A percentile compares a stretch with the other conserved stretches of the same genome.
Evolutionary conservation across 1,140 invertebrate species (phyloP).

Genomic region (Caenorhabditis remanei): DNA sequence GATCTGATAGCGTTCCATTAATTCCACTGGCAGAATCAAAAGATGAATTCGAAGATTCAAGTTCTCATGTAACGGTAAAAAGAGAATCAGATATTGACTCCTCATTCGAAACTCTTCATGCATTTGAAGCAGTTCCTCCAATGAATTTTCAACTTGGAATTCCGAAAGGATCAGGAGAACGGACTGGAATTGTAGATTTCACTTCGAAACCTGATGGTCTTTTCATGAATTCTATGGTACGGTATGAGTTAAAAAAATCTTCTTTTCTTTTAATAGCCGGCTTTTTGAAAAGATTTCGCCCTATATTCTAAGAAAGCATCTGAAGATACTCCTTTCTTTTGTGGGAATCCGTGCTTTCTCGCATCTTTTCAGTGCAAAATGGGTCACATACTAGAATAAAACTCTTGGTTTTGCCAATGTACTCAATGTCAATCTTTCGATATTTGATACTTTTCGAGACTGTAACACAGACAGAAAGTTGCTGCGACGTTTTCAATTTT

Average conservation of each 20-base stretch:
- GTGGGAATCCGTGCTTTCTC: no score
- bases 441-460: not conserved
- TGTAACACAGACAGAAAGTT: no score
- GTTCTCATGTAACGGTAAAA: constrained; percentile 33
- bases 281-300: no score
- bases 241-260: no score
- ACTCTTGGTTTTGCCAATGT: no score
- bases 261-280: no score
- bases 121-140: constrained; percentile 8
- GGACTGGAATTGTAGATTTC: constrained; percentile 39
- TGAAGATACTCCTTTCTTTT: no score
- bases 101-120: constrained; percentile 46
- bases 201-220: not conserved
- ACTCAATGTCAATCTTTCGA: no score
- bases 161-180: constrained; percentile 31
- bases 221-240: constrained; percentile 34
- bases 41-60: constrained; percentile 16
- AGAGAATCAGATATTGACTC: constrained; percentile 25
- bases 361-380: no score
- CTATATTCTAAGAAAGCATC: no score
- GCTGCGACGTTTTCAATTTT: not conserved
- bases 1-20: not conserved
- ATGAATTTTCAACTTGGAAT: constrained; percentile 36
- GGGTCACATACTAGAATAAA: no score
- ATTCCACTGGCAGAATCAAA: constrained; percentile 40